Evolutionary conservation across 2,797 vertebrate species (phyloP).

Genomic region (Euphonia xanthogaster): DNA sequence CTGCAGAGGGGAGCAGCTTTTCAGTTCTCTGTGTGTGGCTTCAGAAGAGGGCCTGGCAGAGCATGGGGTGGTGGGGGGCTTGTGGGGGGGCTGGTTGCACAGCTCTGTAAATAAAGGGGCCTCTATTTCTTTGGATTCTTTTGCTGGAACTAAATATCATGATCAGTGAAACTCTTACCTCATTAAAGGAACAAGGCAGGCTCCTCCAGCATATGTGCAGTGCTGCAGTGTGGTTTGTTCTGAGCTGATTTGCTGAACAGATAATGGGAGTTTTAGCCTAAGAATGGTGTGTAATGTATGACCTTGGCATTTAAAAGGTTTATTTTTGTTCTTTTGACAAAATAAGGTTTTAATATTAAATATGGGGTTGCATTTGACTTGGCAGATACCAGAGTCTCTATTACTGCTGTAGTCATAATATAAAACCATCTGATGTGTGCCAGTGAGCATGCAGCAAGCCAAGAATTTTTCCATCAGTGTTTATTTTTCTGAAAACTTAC

Average conservation of each 20-base stretch:
- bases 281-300: conserved; percentile 3
- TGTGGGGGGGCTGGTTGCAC: not conserved
- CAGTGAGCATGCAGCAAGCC: conserved; percentile 9
- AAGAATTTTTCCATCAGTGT: conserved; percentile 10
- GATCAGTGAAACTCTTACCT: conserved; percentile 55
- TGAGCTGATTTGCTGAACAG: conserved; percentile 34
- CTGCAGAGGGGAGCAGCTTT: conserved; percentile 45
- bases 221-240: not conserved
- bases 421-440: conserved; percentile 19
- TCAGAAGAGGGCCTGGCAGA: conserved; percentile 25
- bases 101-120: conserved; percentile 50
- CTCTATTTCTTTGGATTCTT: conserved; percentile 57
- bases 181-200: conserved; percentile 41
- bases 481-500: conserved; percentile 34
- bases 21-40: conserved; percentile 61
- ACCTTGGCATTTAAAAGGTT: conserved; percentile 37
- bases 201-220: not conserved
- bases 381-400: conserved; percentile 32
- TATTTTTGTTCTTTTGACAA: conserved; percentile 48
- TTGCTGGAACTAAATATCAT: conserved; percentile 51
- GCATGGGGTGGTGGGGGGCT: not conserved
- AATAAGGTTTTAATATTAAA: conserved; percentile 55
- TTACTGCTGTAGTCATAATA: conserved; percentile 52
- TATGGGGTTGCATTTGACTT: conserved; percentile 33
- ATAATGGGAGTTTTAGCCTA: conserved; percentile 33